Evolutionary conservation across 1,140 invertebrate genomes (phyloP).

Genomic region (Scaptomyza pallida): DNA sequence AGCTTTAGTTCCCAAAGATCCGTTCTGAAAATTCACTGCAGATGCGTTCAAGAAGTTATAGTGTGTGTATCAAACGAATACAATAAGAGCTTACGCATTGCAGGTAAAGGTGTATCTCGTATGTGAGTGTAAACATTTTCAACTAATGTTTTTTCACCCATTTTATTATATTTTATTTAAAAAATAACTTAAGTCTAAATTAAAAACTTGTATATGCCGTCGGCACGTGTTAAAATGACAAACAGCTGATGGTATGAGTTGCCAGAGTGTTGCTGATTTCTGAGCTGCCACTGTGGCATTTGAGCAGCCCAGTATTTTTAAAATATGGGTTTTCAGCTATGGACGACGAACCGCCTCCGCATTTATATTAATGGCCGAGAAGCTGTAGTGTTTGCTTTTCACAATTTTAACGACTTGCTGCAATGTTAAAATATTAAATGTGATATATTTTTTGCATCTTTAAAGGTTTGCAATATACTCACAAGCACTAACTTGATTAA

Average conservation of each 20-base stretch:
- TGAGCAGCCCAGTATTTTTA: not conserved
- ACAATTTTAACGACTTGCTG: slow-evolving; percentile 85
- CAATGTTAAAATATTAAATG: slow-evolving; percentile 31
- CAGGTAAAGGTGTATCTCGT: slow-evolving; percentile 30
- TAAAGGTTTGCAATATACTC: slow-evolving; percentile 58
- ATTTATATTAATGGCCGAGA: slow-evolving; percentile 63
- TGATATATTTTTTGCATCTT: not conserved
- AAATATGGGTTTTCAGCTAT: slow-evolving; percentile 5
- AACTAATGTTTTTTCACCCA: slow-evolving; percentile 66
- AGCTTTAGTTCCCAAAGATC: slow-evolving; percentile 41
- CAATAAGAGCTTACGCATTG: slow-evolving; percentile 47
- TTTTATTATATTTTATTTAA: slow-evolving; percentile 17
- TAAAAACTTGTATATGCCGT: not conserved
- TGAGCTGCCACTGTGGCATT: not conserved
- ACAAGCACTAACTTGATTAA: slow-evolving; percentile 92
- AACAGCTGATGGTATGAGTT: slow-evolving; percentile 17
- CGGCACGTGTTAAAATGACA: slow-evolving; percentile 44
- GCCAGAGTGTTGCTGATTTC: slow-evolving; percentile 17
- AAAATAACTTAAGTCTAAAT: slow-evolving; percentile 3
- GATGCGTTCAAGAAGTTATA: not conserved
- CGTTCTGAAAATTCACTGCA: slow-evolving; percentile 78
- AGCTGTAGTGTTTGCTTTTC: slow-evolving; percentile 83
- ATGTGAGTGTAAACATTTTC: slow-evolving; percentile 44
- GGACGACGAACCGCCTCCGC: slow-evolving; percentile 37
- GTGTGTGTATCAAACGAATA: not conserved